Conservation (phyloP, 2,797 vertebrate species). For the Coilia nasus region DNA sequence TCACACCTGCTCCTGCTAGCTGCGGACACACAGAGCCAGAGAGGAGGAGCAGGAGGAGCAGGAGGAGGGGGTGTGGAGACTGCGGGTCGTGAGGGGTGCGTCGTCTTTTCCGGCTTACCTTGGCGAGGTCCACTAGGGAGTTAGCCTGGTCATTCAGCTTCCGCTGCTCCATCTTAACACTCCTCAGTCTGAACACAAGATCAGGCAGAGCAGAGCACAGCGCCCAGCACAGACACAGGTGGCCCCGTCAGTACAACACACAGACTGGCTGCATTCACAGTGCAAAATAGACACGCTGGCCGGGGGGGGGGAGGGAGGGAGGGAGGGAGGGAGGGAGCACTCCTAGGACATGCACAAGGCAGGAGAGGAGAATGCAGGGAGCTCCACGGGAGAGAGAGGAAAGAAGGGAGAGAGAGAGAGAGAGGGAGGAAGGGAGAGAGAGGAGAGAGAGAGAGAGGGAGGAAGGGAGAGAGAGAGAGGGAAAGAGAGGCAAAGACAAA, state of each 20-base stretch:
- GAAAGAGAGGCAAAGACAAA: background rate
- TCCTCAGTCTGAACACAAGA: conserved; percentile 93
- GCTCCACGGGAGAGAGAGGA: conserved; percentile 75
- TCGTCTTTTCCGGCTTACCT: conserved; percentile 84
- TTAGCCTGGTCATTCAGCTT: conserved; percentile 99
- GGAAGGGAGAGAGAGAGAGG: background rate
- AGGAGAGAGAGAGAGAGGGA: background rate
- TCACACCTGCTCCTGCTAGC: too few species aligned
- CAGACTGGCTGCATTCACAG: conserved; percentile 62
- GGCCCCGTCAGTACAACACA: conserved; percentile 47
- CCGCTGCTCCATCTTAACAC: conserved; percentile 99
- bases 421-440: conserved; percentile 44
- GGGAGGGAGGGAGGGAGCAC: conserved; percentile 57
- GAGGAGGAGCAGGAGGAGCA: background rate
- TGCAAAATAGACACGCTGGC: conserved; percentile 47
- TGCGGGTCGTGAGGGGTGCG: too few species aligned
- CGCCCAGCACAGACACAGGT: too few species aligned
- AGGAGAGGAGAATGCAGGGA: conserved; percentile 87
- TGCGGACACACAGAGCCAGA: too few species aligned
- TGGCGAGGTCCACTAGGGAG: conserved; percentile 98
- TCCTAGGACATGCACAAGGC: conserved; percentile 87
- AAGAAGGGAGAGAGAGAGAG: conserved; percentile 76
- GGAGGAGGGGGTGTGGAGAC: background rate
- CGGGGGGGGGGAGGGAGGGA: background rate
- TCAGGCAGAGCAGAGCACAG: background rate